Conservation (phyloP, 1,140 invertebrate genomes). For the Drosophila kurseongensis region DNA sequence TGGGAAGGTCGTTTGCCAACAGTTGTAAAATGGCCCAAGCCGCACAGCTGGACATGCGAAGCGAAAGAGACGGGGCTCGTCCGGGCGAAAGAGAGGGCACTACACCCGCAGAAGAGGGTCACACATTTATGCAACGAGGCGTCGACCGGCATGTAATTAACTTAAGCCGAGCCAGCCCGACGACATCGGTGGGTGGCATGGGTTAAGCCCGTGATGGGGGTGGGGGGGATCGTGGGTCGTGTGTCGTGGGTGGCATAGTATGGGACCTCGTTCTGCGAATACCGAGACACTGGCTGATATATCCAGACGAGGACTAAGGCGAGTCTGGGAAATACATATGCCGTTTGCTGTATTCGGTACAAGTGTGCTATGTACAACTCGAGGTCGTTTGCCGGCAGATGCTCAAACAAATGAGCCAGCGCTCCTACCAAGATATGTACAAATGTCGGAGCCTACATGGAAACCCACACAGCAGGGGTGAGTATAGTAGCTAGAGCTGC, state of each 20-base stretch:
- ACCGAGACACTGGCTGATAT: constrained; percentile 23
- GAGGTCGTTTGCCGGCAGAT: constrained; percentile 77
- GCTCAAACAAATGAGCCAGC: constrained; percentile 52
- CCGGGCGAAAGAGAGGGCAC: constrained; percentile 21
- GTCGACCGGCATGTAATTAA: constrained; percentile 81
- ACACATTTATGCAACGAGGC: constrained; percentile 79
- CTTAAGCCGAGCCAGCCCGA: constrained; percentile 68
- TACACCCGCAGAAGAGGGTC: constrained; percentile 49
- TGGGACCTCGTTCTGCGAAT: constrained; percentile 16
- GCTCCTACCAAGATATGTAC: constrained; percentile 1
- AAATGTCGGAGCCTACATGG: background rate
- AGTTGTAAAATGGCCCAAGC: constrained; percentile 72
- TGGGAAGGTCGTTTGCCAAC: constrained; percentile 79
- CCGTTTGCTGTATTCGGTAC: background rate
- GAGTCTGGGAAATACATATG: constrained; percentile 28
- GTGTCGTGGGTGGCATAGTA: background rate
- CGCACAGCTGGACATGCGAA: constrained; percentile 65
- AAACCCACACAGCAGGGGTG: constrained; percentile 1
- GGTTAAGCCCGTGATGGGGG: background rate
- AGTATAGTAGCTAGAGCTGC: constrained; percentile 9
- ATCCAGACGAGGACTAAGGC: constrained; percentile 35
- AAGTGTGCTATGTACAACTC: constrained; percentile 35
- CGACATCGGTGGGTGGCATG: constrained; percentile 28
- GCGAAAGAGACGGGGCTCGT: constrained; percentile 9
- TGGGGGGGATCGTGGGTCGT: background rate